These are phyloP conservation scores for Actinemys pallida DNA, from an alignment of 2,113 vertebrate species.

Conservation along the genomic window DNA sequence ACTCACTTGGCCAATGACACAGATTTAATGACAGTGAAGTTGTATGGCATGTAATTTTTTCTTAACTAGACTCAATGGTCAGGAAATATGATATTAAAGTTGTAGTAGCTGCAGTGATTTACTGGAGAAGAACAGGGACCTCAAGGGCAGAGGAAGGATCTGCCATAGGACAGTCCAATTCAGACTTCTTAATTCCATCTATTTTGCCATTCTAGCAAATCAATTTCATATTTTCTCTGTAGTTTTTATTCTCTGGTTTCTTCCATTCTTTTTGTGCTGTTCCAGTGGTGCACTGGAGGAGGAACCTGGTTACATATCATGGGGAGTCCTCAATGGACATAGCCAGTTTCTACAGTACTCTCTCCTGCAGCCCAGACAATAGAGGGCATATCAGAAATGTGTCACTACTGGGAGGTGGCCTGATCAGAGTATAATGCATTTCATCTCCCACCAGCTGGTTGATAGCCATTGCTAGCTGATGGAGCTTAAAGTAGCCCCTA, in stretches of 20 bases:
- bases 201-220: background rate
- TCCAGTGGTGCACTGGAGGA: background rate
- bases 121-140: constrained; percentile 6
- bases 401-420: background rate
- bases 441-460: background rate
- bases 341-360: background rate
- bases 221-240: background rate
- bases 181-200: constrained; percentile 5
- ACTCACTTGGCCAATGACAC: background rate
- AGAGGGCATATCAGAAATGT: background rate
- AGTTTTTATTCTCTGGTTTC: background rate
- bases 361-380: background rate
- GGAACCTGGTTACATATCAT: background rate
- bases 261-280: background rate
- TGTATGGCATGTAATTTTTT: background rate
- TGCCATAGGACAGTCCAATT: constrained; percentile 13
- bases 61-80: background rate
- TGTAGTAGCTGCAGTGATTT: constrained; percentile 3
- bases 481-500: background rate
- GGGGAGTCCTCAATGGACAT: background rate
- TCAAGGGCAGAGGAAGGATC: background rate
- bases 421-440: background rate
- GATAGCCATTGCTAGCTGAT: background rate
- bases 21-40: background rate
- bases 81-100: constrained; percentile 17